Evolutionary conservation across 2,888 invertebrate species (phyloP).

Genomic region (Odontocerum albicorne): DNA sequence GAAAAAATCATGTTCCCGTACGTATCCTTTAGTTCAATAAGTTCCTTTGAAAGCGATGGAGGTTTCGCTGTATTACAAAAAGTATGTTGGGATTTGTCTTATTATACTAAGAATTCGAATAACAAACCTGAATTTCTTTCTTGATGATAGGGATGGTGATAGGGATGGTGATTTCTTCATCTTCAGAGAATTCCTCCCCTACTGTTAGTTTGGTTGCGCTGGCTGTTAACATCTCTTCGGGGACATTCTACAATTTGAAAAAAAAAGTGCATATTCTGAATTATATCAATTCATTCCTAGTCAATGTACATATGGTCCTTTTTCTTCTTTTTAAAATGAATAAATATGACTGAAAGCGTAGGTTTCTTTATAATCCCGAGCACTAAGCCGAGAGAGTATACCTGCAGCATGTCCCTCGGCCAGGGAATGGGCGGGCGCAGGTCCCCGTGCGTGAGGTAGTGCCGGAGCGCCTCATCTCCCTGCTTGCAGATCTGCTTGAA

Average conservation of each 20-base stretch:
- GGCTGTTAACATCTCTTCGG: background rate
- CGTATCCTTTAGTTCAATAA: too few species aligned
- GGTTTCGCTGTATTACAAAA: too few species aligned
- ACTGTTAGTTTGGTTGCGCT: background rate
- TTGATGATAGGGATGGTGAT: too few species aligned
- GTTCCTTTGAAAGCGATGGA: too few species aligned
- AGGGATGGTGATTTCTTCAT: background rate
- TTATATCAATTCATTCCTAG: background rate
- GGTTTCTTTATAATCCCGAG: too few species aligned
- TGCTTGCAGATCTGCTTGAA: constrained; percentile 76
- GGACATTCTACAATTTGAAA: constrained; percentile 10
- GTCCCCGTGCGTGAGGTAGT: constrained; percentile 66
- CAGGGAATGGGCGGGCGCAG: constrained; percentile 58
- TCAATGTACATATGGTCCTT: background rate
- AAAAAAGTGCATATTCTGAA: background rate
- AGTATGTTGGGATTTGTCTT: too few species aligned
- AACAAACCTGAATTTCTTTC: too few species aligned
- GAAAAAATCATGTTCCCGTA: too few species aligned
- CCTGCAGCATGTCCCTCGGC: constrained; percentile 48
- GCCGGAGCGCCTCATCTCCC: constrained; percentile 70
- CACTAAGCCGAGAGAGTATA: too few species aligned
- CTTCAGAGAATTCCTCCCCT: constrained; percentile 26
- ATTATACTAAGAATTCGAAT: too few species aligned
- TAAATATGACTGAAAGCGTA: too few species aligned
- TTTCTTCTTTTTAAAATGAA: too few species aligned